A percentile compares a stretch with the other conserved stretches of the same genome.
Evolutionary conservation across 1,140 invertebrate genomes (phyloP).

Genomic region (Spodoptera frugiperda): DNA sequence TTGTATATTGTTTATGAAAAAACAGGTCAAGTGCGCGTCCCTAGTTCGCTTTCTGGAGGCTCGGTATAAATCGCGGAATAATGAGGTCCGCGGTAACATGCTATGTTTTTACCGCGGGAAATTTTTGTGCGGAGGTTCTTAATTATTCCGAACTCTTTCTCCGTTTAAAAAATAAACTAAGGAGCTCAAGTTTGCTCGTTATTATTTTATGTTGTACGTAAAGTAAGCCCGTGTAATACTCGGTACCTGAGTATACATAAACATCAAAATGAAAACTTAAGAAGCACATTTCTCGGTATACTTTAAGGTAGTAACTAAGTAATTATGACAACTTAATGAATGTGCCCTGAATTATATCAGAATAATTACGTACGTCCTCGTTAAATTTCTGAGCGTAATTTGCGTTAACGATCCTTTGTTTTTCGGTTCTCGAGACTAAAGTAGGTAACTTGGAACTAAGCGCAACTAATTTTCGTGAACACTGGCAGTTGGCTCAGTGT

Average conservation of each 20-base stretch:
- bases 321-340: constrained; percentile 43
- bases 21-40: constrained; percentile 39
- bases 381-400: constrained; percentile 40
- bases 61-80: constrained; percentile 39
- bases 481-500: constrained; percentile 5
- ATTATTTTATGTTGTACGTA: constrained; percentile 19
- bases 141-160: constrained; percentile 33
- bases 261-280: constrained; percentile 15
- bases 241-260: background rate
- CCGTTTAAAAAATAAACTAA: constrained; percentile 18
- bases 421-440: constrained; percentile 20
- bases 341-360: constrained; percentile 32
- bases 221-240: constrained; percentile 1
- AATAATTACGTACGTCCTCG: constrained; percentile 36
- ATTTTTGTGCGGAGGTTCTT: constrained; percentile 3
- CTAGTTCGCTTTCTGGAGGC: constrained; percentile 31
- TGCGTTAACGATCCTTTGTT: constrained; percentile 46
- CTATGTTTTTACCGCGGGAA: constrained; percentile 3
- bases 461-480: constrained; percentile 39
- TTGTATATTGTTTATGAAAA: constrained; percentile 44
- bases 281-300: constrained; percentile 1
- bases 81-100: constrained; percentile 22
- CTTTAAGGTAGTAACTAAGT: constrained; percentile 24
- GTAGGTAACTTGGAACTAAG: constrained; percentile 17
- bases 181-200: constrained; percentile 28